Evolutionary conservation across 2,888 invertebrate species (phyloP), one percentile per base, ranked within the genome.

Genomic region (Diloba caeruleocephala): DNA sequence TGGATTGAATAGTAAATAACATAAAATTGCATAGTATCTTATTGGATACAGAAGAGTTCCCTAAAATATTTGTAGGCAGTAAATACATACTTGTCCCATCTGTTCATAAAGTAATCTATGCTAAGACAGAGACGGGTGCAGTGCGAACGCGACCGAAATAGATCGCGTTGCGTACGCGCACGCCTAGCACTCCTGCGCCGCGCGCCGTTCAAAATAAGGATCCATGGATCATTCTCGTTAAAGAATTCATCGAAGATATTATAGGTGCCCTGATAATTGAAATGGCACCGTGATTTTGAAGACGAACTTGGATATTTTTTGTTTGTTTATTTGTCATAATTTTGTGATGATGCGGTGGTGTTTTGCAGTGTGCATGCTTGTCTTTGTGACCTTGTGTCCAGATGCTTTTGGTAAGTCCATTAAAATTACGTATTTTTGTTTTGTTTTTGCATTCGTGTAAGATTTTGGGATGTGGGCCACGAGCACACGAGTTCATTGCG

Each of bases 81-180:
- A 25, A 51, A 58, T 54, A 46, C 17, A 31, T n/a, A 5, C 38
- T 15, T 48, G 61, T 55, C 62, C 38, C 60, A 46, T 80, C 79
- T 81, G 65, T 31, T 3, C 17, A 33, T 44, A 31, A 31, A 21
- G 41, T 81, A 79, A 63, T 91, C 92, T 90, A 66, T 90, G 90
- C 17, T 70, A 75, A 79, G 87, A 88, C 80, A 79, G 85, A 85
- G 89, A 83, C 81, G 79, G 83, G 59, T 82, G 85, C 86, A 82
- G 73, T 76, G 73, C 76, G 75, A 78, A 70, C 74, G 78, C 71
- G 84, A 89, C 88, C 85, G 84, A 92, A 92, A 92, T 92, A 92
- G 92, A 90, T 71, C 68, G 83, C 74, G 79, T 63, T 67, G 76
- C 71, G 88, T 78, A 77, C 84, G 84, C 90, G 81, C 74, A 64